Evolutionary conservation across 2,113 vertebrate species (phyloP).

Genomic region (Cariama cristata): DNA sequence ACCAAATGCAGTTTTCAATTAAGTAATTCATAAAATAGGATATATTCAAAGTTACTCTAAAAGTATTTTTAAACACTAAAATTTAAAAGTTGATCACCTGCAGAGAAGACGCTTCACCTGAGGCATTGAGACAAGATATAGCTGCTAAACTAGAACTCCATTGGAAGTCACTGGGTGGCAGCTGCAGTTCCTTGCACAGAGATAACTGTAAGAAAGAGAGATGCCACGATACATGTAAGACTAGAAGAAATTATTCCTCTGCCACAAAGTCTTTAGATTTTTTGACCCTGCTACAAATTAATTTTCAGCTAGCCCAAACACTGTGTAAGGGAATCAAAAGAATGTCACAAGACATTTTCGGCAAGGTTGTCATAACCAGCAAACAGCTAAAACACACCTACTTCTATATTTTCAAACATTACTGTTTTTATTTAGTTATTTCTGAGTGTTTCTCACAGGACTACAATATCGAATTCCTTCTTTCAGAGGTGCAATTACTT

Average conservation of each 20-base stretch:
- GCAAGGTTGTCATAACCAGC: not conserved
- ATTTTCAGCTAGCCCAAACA: not conserved
- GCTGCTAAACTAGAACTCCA: conserved; percentile 86
- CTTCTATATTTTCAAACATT: not conserved
- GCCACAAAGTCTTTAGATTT: not conserved
- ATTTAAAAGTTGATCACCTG: conserved; percentile 75
- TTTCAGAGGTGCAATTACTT: not conserved
- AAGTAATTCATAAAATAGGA: not conserved
- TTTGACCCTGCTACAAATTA: not conserved
- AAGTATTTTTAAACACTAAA: not conserved
- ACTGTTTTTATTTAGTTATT: not conserved
- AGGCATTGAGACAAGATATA: conserved; percentile 71
- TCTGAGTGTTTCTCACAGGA: not conserved
- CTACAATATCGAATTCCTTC: not conserved
- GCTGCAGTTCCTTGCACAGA: conserved; percentile 93
- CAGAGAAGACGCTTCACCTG: conserved; percentile 79
- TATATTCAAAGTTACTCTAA: not conserved
- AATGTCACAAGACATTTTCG: not conserved
- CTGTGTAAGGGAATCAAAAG: not conserved
- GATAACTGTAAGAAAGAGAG: conserved; percentile 79
- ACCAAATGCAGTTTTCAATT: not conserved
- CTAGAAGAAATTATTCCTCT: not conserved
- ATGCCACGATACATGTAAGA: not conserved
- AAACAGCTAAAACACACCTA: not conserved
- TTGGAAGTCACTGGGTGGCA: conserved; percentile 85